Percentiles rank a stretch among this genome's conserved stretches.
Evolutionary conservation across 2,888 invertebrate species (phyloP).

Genomic region (Dusona sp.): DNA sequence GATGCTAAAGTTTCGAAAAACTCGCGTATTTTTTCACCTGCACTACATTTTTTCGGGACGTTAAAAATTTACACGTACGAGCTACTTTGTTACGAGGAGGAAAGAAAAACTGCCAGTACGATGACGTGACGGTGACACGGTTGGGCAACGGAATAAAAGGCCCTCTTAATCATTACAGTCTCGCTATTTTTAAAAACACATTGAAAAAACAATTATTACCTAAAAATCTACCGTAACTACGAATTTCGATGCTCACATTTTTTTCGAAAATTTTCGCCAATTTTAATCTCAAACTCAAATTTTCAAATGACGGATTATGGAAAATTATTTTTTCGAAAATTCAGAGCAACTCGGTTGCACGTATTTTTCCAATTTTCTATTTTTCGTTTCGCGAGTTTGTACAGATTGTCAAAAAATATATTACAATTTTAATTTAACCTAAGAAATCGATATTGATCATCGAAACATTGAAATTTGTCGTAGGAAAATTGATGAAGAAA

Average conservation of each 20-base stretch:
- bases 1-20: slow-evolving; percentile 11
- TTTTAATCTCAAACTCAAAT: too few species aligned
- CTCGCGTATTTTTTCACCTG: slow-evolving; percentile 70
- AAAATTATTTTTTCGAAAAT: background rate
- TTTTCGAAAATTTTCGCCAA: background rate
- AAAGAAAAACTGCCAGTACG: slow-evolving; percentile 63
- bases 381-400: background rate
- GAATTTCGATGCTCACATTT: background rate
- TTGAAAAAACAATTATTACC: background rate
- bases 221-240: background rate
- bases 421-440: background rate
- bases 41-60: slow-evolving; percentile 59
- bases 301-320: background rate
- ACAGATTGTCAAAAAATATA: background rate
- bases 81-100: slow-evolving; percentile 46
- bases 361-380: background rate
- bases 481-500: background rate
- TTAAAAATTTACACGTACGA: slow-evolving; percentile 35
- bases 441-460: background rate
- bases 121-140: slow-evolving; percentile 52
- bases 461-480: background rate
- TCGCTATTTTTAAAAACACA: slow-evolving; percentile 32
- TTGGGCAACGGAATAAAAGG: slow-evolving; percentile 53
- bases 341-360: background rate
- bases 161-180: slow-evolving; percentile 46